phyloP scores from a whole-genome alignment of 2,888 invertebrate species.

The Dynastes maya region DNA sequence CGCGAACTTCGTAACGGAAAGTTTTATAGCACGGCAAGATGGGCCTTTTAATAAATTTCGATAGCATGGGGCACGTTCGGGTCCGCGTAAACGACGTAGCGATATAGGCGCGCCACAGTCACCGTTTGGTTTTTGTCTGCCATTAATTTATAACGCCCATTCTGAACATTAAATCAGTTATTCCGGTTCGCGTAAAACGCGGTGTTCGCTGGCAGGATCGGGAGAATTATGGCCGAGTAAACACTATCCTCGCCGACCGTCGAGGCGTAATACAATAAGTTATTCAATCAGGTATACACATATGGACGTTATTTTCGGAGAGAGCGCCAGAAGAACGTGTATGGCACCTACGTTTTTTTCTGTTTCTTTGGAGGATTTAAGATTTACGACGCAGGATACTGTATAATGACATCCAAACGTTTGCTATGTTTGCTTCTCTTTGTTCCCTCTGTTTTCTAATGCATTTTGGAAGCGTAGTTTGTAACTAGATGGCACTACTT shows the following conservation, averaged over 20 bases:
- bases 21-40: conserved; percentile 27
- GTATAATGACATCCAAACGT: too few species aligned
- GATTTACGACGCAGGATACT: background rate
- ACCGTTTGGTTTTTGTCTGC: conserved; percentile 39
- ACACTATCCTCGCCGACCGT: conserved; percentile 8
- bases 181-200: background rate
- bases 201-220: background rate
- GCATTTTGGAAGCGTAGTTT: too few species aligned
- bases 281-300: conserved; percentile 11
- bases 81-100: background rate
- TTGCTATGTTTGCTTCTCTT: too few species aligned
- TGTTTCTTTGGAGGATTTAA: background rate
- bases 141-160: conserved; percentile 36
- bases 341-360: background rate
- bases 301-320: too few species aligned
- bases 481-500: too few species aligned
- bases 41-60: conserved; percentile 32
- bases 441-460: too few species aligned
- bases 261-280: conserved; percentile 3
- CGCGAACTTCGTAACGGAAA: conserved; percentile 36
- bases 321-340: too few species aligned
- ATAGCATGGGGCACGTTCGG: too few species aligned
- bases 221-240: conserved; percentile 20
- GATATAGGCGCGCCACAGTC: conserved; percentile 12
- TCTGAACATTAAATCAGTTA: conserved; percentile 30